Base-by-base conservation (phyloP, 64 coral and sea anemone species). In the Actinia equina region DNA sequence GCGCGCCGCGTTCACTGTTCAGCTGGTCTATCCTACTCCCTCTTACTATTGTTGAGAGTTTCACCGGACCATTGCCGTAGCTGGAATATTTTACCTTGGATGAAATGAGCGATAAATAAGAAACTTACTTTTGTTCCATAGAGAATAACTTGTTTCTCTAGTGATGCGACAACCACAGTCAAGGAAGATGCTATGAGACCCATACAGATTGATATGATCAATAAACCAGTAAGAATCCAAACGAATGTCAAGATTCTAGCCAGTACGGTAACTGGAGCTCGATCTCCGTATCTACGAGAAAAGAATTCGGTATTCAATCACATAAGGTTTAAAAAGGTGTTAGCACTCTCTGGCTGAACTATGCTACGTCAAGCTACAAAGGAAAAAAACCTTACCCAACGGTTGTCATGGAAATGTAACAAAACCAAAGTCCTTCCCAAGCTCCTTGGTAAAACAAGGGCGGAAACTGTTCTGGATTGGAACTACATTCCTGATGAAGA, bases 381-480 rank as follows among this genome's bases (percentile, higher is more conserved):
- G 62, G 16, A 27, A 71, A 18, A 61, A 63, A 85, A 45, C 51
- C 17, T 85, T 60, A 91, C 89, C 89, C 89, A 17, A 91, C 89
- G 11, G 89, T 91, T 65, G 89, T 91, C 63, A 91, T 86, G 16
- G 89, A 78, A 12, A 86, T 62, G 5, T 77, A 86, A 10, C 64
- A 59, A 62, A 85, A 91, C 89, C 89, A 91, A 22, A 79, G 51
- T 43, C 84, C 52, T 14, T 91, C 83, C 27, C 55, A 43, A 14
- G 56, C 84, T 14, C 89, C 89, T 64, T 16, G 22, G 2, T 26
- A 43, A 18, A 91, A 91, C 20, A 25, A n/a, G 14, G 41, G 64
- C 8, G 89, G 17, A 67, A 86, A 86, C 17, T 85, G 41, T 23
- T 86, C 52, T 59, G 56, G 10, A 12, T 86, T 91, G 15, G 78